phyloP scores from a whole-genome alignment of 2,797 vertebrate genomes.

The Meriones psammophilus region DNA sequence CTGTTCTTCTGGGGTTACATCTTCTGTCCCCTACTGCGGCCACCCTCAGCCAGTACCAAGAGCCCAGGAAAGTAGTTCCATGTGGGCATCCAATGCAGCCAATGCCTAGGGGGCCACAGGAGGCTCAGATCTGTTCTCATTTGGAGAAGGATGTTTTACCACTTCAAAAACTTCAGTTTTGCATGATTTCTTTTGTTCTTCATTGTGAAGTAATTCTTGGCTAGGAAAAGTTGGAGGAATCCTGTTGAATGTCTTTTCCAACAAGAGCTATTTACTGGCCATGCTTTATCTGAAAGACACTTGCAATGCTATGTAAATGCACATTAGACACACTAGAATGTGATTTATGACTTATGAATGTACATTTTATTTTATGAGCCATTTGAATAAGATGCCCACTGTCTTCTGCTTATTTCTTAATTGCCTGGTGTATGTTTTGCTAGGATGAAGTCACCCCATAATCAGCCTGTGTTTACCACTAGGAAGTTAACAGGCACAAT shows the following conservation, averaged over 20 bases:
- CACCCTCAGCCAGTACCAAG: background rate
- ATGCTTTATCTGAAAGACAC: background rate
- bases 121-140: background rate
- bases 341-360: conserved; percentile 11
- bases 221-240: background rate
- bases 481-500: background rate
- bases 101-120: background rate
- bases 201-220: background rate
- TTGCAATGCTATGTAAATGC: background rate
- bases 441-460: background rate
- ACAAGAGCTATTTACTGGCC: background rate
- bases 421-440: background rate
- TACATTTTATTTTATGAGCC: background rate
- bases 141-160: background rate
- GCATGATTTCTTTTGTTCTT: background rate
- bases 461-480: background rate
- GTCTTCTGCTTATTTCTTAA: background rate
- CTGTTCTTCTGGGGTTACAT: background rate
- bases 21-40: background rate
- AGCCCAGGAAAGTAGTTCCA: background rate
- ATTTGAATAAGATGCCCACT: background rate
- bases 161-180: background rate
- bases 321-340: background rate
- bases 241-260: background rate
- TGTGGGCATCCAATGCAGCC: background rate